Base-by-base conservation (phyloP, 30 jellyfish, hydroid and myxozoan species). In the Chrysaora quinquecirrha region DNA sequence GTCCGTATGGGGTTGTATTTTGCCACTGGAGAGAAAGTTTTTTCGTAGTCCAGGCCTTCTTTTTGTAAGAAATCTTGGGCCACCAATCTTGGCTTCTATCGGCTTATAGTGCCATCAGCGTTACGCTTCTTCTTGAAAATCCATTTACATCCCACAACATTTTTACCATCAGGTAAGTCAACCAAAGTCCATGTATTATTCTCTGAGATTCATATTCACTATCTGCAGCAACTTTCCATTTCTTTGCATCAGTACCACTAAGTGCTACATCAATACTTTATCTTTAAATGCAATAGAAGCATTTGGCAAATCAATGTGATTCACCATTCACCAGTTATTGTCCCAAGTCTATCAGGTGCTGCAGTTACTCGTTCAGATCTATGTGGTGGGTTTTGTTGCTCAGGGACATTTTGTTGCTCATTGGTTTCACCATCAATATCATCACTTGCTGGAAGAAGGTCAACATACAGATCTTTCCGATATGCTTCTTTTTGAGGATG, bases 311-410 rank as follows among this genome's bases (percentile, higher is more conserved):
- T n/a, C n/a, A n/a, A n/a, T n/a, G n/a, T 3, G 54, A 3, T 25
- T 76, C 83, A 71, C 83, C 83, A 71, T 1, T 71, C 72, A 30
- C 83, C 83, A 2, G 73, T 71, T 32, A 71, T 32, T 3, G 71
- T 3, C 19, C 32, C 71, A 7, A 58, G 71, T 58, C 71, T 58
- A 7, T 58, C 20, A 3, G 71, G 71, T n/a, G 71, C 71, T n/a
- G 29, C 7, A 3, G 7, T 58, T 11, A 3, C 10, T 3, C 71
- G 29, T 58, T 58, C 16, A 3, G 29, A 25, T 58, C 71, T 58
- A 3, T 20, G 7, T n/a, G 71, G 32, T 19, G 9, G 11, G 7
- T 11, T 21, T 19, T 58, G 71, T n/a, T 58, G 10, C 9, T 58
- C 71, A n/a, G n/a, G n/a, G 33, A 58, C 71, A 19, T 58, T 58